Evolutionary conservation across 2,113 vertebrate species (phyloP).

Genomic region (Gymnobelideus leadbeateri): DNA sequence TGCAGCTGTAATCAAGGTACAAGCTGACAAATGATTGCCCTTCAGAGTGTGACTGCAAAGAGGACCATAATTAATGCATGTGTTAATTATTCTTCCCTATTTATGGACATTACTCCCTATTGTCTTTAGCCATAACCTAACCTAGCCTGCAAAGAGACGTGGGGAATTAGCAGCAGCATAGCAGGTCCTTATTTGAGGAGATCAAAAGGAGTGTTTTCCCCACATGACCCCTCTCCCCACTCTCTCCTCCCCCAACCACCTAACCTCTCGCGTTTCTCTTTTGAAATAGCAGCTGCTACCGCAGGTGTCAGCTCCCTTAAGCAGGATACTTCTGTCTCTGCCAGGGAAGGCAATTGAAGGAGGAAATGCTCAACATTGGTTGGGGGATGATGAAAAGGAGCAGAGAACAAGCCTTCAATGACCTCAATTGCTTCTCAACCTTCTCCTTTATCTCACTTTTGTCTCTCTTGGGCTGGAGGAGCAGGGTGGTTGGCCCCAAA

Average conservation of each 20-base stretch:
- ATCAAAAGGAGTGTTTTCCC: background rate
- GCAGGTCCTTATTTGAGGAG: background rate
- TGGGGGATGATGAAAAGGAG: background rate
- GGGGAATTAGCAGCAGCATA: background rate
- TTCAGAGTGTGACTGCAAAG: background rate
- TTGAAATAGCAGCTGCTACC: background rate
- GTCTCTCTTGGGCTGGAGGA: background rate
- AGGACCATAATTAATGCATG: background rate
- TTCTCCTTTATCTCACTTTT: background rate
- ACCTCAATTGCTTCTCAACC: background rate
- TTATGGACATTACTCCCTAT: background rate
- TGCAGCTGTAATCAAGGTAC: background rate
- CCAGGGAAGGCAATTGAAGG: background rate
- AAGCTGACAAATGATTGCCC: constrained; percentile 5
- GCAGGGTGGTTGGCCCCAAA: background rate
- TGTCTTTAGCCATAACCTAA: background rate
- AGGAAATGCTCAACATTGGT: background rate
- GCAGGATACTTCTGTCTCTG: background rate
- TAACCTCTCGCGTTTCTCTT: background rate
- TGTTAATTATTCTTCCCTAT: constrained; percentile 1
- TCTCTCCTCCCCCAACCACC: background rate
- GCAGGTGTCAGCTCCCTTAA: background rate
- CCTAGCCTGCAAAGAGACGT: background rate
- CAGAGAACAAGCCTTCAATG: background rate
- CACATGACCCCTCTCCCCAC: background rate